phyloP scores from a whole-genome alignment of 2,797 vertebrate genomes.

The Spinibarbus caldwelli region DNA sequence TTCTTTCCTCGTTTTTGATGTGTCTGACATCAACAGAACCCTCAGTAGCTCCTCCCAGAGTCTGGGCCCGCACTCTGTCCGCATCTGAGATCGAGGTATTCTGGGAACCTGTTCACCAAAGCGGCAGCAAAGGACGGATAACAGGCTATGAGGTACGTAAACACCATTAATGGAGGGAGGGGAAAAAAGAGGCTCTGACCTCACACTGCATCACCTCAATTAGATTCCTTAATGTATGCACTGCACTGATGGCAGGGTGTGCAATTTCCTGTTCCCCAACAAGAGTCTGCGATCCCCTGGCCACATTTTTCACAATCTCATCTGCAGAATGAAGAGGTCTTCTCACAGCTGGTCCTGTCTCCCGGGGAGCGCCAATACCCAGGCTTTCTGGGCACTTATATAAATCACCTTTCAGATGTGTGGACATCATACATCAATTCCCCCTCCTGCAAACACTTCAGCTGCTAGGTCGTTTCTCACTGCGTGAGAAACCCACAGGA shows the following conservation, averaged over 20 bases:
- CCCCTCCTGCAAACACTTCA: slow-evolving; percentile 39
- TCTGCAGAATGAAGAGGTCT: slow-evolving; percentile 65
- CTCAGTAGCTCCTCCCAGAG: slow-evolving; percentile 75
- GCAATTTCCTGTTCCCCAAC: slow-evolving; percentile 63
- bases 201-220: slow-evolving; percentile 39
- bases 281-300: slow-evolving; percentile 47
- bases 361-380: slow-evolving; percentile 55
- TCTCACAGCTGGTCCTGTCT: slow-evolving; percentile 63
- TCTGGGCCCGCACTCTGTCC: slow-evolving; percentile 77
- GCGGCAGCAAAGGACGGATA: slow-evolving; percentile 79
- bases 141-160: slow-evolving; percentile 84
- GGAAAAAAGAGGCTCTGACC: slow-evolving; percentile 28
- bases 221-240: slow-evolving; percentile 35
- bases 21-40: slow-evolving; percentile 69
- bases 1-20: neutral
- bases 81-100: slow-evolving; percentile 83
- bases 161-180: slow-evolving; percentile 39
- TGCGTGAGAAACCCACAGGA: slow-evolving; percentile 50
- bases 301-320: slow-evolving; percentile 65
- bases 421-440: slow-evolving; percentile 69
- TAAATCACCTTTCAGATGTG: slow-evolving; percentile 59
- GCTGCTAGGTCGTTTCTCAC: slow-evolving; percentile 57
- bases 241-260: slow-evolving; percentile 51
- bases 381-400: slow-evolving; percentile 61
- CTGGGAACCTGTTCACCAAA: slow-evolving; percentile 80